Evolutionary conservation across 2,888 invertebrate species (phyloP), one percentile per base, ranked within the genome.

Genomic region (Allolobophora icterica): DNA sequence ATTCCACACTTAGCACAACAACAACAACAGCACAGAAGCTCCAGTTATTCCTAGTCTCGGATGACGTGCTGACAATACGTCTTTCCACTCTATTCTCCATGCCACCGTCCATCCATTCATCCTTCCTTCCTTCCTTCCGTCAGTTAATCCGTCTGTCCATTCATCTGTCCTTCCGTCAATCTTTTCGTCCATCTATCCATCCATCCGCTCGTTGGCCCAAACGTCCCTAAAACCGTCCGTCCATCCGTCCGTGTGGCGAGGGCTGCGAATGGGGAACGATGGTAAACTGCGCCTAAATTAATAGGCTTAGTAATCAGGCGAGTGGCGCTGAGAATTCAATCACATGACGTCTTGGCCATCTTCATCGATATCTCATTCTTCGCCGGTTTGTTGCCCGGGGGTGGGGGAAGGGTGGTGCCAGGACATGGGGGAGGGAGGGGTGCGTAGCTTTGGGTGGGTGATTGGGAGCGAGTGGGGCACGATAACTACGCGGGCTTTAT

Each of bases 311-410:
- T 71, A 71, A 71, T 90, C 35, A 71, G 90, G 21, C 71, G 71
- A 71, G n/a, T n/a, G 71, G 11, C n/a, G n/a, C n/a, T n/a, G 90
- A 83, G 30, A 83, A 90, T 84, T 42, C n/a, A n/a, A 42, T 83
- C 24, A 38, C 35, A 30, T 2, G 30, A 38, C 71, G 83, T 90
- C 90, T 38, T 90, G 13, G 8, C 38, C 71, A 52, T 52, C 52
- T 30, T 33, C 90, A 71, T 90, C 90, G n/a, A 52, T 38, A 34
- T 87, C 87, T n/a, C 38, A 34, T 35, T 87, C 87, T 21, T 35
- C 34, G 71, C n/a, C 71, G 71, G 71, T 71, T 71, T 71, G 71
- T 71, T 71, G 30, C 71, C 71, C 71, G 71, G n/a, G 24, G 71
- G 71, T n/a, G 71, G n/a, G 24, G 71, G 71, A 71, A n/a, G 30